These are phyloP conservation scores for Pseudococcus longispinus DNA, from an alignment of 2,888 invertebrate genomes.

Conservation along the genomic window DNA sequence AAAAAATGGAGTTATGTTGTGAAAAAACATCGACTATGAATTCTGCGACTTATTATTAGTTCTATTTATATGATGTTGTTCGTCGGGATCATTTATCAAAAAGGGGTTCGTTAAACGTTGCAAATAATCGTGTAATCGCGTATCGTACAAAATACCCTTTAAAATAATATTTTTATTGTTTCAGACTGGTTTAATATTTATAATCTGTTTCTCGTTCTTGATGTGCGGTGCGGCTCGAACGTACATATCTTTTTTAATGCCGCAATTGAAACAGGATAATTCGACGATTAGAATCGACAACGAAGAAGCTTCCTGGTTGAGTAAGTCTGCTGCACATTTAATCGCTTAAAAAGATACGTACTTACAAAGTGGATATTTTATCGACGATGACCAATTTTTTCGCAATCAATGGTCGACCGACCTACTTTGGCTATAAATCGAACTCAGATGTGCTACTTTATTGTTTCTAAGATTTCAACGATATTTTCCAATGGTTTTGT, in stretches of 20 bases:
- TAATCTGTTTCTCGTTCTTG: slow-evolving; percentile 48
- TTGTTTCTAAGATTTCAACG: no score
- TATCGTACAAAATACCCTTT: background rate
- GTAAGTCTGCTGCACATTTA: background rate
- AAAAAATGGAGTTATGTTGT: background rate
- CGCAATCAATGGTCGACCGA: background rate
- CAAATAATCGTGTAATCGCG: background rate
- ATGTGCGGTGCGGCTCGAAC: slow-evolving; percentile 45
- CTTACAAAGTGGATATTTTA: background rate
- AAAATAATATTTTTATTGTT: background rate
- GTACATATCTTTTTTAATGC: slow-evolving; percentile 31
- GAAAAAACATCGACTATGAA: background rate
- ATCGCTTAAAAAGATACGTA: background rate
- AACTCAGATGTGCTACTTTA: no score
- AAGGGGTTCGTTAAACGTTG: background rate
- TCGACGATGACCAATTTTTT: background rate
- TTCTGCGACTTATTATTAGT: background rate
- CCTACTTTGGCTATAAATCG: background rate
- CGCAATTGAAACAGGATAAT: background rate
- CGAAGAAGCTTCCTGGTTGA: slow-evolving; percentile 49
- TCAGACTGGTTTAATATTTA: slow-evolving; percentile 45
- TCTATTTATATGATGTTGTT: background rate
- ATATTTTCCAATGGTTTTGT: no score
- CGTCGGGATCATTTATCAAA: background rate
- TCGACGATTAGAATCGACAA: background rate